Evolutionary conservation across 2,797 vertebrate species (phyloP), one percentile per base, ranked within the genome.

Genomic region (Todus mexicanus): DNA sequence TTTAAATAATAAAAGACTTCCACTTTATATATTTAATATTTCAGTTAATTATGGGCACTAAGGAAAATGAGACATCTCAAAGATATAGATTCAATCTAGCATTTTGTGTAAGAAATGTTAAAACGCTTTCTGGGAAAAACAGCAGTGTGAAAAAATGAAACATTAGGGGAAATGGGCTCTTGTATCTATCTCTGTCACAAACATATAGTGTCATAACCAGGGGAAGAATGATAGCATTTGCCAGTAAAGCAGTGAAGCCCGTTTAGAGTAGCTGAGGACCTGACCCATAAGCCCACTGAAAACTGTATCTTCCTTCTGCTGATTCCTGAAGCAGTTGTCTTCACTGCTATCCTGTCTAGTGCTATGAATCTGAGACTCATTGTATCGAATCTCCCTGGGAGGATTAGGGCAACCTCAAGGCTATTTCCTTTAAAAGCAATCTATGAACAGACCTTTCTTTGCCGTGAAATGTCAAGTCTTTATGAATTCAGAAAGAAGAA

Each of bases 1-100:
- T 77, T 84, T 84, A 87, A 92, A 70, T 88, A 91, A 88, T 93
- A 88, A 47, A 48, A 86, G 22, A 65, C 20, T 88, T 84, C 50
- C 57, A 68, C n/a, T 80, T 70, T n/a, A 87, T 80, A 4, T 64
- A 51, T 64, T 84, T 82, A 85, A 37, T 90, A 72, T 85, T 85
- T 91, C 40, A 18, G 42, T 84, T 89, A 93, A 53, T 38, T 61
- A 20, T 22, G 9, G 26, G 19, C 14, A 59, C 53, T 86, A 71
- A 69, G 45, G 56, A 81, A 85, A 65, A 95, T 20, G 45, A 77
- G 81, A 42, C 42, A 57, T 54, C 37, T 90, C 31, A 79, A 54
- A 88, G 22, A 71, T 27, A 14, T 11, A 65, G 60, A 77, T 65
- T 84, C 31, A 84, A 40, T 77, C 25, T 65, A 88, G 35, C 16